Conservation (phyloP, 1,140 invertebrate species). For the Adelges cooleyi region DNA sequence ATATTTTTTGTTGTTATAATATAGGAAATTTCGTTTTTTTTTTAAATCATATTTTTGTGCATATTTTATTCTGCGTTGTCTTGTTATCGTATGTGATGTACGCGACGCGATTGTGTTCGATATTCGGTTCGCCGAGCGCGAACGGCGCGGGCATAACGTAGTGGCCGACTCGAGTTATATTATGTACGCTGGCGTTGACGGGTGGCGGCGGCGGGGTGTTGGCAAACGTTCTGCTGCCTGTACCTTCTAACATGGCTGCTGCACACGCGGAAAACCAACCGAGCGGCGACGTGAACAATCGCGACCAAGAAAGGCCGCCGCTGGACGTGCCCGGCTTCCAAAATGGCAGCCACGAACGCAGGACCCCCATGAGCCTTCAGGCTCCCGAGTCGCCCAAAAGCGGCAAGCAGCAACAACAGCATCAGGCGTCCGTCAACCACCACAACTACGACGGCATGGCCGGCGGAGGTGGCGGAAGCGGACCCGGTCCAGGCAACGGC, state of each 20-base stretch:
- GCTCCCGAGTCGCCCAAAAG: slow-evolving; percentile 17
- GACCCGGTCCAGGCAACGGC: neutral
- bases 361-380: slow-evolving; percentile 7
- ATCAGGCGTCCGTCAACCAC: slow-evolving; percentile 16
- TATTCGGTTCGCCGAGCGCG: slow-evolving; percentile 20
- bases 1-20: too few species aligned
- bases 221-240: slow-evolving; percentile 26
- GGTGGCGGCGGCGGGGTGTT: slow-evolving; percentile 25
- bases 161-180: slow-evolving; percentile 8
- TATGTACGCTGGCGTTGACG: slow-evolving; percentile 20
- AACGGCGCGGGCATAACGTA: slow-evolving; percentile 6
- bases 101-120: slow-evolving; percentile 5
- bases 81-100: neutral
- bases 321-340: slow-evolving; percentile 24
- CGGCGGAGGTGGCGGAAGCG: neutral
- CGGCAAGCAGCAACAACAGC: slow-evolving; percentile 14
- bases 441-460: slow-evolving; percentile 7
- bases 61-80: too few species aligned
- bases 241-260: slow-evolving; percentile 4
- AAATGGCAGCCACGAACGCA: slow-evolving; percentile 25
- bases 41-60: too few species aligned
- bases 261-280: slow-evolving; percentile 23
- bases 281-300: slow-evolving; percentile 18
- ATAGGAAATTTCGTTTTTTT: too few species aligned
- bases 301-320: slow-evolving; percentile 11